Percentiles rank a stretch among this genome's conserved stretches.
These are phyloP conservation scores for Ellobium chinense DNA, from an alignment of 2,888 invertebrate genomes.

Conservation along the genomic window DNA sequence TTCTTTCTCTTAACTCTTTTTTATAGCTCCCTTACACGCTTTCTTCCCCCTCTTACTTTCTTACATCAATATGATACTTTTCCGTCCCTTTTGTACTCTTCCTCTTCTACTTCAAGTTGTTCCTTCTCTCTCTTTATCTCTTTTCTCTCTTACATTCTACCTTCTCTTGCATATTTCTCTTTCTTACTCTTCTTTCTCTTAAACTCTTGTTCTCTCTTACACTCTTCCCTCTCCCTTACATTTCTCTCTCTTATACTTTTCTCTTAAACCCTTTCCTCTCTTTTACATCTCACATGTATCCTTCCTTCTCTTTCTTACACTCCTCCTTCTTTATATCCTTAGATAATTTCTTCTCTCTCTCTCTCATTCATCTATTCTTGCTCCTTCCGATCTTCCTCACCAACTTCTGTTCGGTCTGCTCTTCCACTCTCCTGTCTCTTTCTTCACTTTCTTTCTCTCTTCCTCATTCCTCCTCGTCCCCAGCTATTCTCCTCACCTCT, in stretches of 20 bases:
- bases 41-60: too few species aligned
- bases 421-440: not conserved
- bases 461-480: not conserved
- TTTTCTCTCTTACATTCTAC: not conserved
- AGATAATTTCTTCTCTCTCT: not conserved
- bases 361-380: not conserved
- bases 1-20: not conserved
- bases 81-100: too few species aligned
- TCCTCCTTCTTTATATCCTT: constrained; percentile 5
- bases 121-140: not conserved
- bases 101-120: too few species aligned
- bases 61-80: too few species aligned
- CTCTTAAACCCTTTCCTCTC: not conserved
- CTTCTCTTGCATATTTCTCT: not conserved
- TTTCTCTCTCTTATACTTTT: not conserved
- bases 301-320: not conserved
- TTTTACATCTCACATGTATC: constrained; percentile 19
- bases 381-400: not conserved
- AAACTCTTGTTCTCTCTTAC: not conserved
- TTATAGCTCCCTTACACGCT: not conserved
- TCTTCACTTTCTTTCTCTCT: not conserved
- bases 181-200: not conserved
- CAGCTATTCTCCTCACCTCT: not conserved
- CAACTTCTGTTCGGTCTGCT: not conserved
- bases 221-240: not conserved